A percentile compares a stretch with the other conserved stretches of the same genome.
Conservation (phyloP, 2,113 vertebrate genomes). For the Corythornis cristatus region DNA sequence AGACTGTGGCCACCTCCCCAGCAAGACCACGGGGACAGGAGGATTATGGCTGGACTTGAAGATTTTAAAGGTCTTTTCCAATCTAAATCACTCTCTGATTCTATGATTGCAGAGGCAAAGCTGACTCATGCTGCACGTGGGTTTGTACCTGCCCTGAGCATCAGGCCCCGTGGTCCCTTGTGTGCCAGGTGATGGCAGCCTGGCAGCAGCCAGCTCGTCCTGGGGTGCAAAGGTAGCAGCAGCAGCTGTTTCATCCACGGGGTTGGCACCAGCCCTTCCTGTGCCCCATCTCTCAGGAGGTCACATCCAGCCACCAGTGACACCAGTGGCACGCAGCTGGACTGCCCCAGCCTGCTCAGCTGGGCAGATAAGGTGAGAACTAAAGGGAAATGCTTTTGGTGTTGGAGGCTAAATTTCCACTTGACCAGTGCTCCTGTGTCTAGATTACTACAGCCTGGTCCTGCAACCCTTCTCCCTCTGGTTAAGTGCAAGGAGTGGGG, state of each 20-base stretch:
- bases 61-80: background rate
- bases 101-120: fast-evolving
- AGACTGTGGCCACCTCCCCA: background rate
- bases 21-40: background rate
- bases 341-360: background rate
- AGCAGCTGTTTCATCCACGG: fast-evolving
- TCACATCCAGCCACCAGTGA: background rate
- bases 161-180: fast-evolving
- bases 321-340: background rate
- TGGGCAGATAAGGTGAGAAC: fast-evolving
- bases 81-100: background rate
- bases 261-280: fast-evolving
- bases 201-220: background rate
- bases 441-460: background rate
- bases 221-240: fast-evolving
- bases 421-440: background rate
- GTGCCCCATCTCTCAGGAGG: background rate
- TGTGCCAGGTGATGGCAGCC: background rate
- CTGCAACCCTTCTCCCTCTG: background rate
- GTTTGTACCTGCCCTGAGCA: background rate
- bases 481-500: background rate
- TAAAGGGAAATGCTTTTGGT: background rate
- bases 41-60: fast-evolving
- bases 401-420: background rate
- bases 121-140: fast-evolving